Evolutionary conservation across 1,140 invertebrate genomes (phyloP), one percentile per base, ranked within the genome.

Genomic region (Magallana angulata): DNA sequence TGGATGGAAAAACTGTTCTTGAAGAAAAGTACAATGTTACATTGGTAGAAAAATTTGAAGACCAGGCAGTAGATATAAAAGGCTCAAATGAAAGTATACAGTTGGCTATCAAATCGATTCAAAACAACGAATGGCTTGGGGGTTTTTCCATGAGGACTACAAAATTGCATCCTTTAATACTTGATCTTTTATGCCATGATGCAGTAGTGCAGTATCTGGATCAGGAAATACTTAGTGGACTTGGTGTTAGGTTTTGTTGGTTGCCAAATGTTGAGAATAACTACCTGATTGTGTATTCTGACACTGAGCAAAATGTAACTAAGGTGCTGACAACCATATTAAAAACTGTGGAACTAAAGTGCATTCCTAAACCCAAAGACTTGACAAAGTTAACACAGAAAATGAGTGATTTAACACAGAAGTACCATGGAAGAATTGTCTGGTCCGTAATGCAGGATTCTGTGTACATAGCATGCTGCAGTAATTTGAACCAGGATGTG

Each of bases 1-100:
- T 82, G 81, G 81, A 82, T 82, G 81, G 81, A 12, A 82, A 82
- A 56, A 18, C 56, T 57, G 57, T 82, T 57, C 18, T 82, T 4
- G 36, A 82, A 56, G 24, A 57, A 24, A 82, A 82, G 18, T 58
- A 82, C 18, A 16, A 82, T n/a, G 81, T 82, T 24, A 57, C 7
- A 7, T 1, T 82, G 14, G 16, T 6, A n/a, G 18, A 57, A 57
- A 58, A 82, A 24, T 9, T 57, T n/a, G 16, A 24, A 57, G 57
- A 82, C 48, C n/a, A 58, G 48, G 18, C 16, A 5, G 81, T 82
- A n/a, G 48, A 30, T 82, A 30, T 82, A n/a, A 56, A 24, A 18
- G 81, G 81, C 56, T 57, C 48, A 14, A 82, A 24, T 24, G 57
- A 82, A 30, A 57, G 18, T n/a, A 58, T 82, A 12, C n/a, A 57